phyloP scores from a whole-genome alignment of 2,113 vertebrate species.

The Cavia porcellus region DNA sequence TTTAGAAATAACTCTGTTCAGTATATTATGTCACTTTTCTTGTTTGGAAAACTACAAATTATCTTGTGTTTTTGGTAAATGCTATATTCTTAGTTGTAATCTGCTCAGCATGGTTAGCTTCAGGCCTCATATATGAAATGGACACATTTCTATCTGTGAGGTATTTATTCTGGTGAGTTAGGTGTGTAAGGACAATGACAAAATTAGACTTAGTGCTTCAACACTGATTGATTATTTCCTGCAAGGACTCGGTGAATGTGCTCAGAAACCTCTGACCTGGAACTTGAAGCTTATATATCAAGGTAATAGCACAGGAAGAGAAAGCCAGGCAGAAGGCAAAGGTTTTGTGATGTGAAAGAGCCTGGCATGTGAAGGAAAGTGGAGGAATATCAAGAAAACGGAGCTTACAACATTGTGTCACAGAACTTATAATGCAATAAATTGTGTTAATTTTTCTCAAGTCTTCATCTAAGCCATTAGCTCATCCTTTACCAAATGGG shows the following conservation, averaged over 20 bases:
- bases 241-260: neutral
- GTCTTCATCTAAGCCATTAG: neutral
- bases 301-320: neutral
- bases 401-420: neutral
- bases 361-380: too few relatives aligned
- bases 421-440: neutral
- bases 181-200: neutral
- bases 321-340: neutral
- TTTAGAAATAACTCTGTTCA: neutral
- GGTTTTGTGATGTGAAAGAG: neutral
- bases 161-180: neutral
- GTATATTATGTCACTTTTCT: fast-evolving
- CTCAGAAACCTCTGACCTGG: neutral
- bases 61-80: neutral
- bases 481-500: neutral
- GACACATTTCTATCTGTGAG: neutral
- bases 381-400: neutral
- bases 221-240: neutral
- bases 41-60: neutral
- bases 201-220: neutral
- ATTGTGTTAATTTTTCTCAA: neutral
- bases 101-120: fast-evolving
- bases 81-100: neutral
- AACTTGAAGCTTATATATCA: neutral
- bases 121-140: neutral